Percentiles rank a stretch among this genome's conserved stretches.
Evolutionary conservation across 2,888 invertebrate species (phyloP).

Genomic region (Chaitophorus viminalis): DNA sequence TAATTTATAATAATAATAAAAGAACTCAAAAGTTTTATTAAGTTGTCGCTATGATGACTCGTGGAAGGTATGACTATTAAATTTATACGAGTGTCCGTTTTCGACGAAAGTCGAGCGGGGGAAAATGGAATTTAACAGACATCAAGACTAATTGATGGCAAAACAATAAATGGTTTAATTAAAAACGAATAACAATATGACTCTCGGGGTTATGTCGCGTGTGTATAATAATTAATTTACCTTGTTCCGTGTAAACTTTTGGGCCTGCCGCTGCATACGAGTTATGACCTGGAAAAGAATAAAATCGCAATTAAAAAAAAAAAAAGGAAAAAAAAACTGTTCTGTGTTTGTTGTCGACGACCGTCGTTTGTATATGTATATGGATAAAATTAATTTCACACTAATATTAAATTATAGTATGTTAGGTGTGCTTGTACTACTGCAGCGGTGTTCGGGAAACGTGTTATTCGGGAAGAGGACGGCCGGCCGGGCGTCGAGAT

Average conservation of each 20-base stretch:
- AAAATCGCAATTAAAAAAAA: not conserved
- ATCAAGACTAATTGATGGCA: slow-evolving; percentile 11
- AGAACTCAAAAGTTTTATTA: not conserved
- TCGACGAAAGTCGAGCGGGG: not conserved
- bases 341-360: too few relatives aligned
- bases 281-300: slow-evolving; percentile 32
- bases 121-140: not conserved
- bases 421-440: too few relatives aligned
- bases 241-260: slow-evolving; percentile 17
- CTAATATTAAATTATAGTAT: not conserved
- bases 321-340: too few relatives aligned
- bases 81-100: not conserved
- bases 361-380: too few relatives aligned
- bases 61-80: not conserved
- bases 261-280: not conserved
- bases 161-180: slow-evolving; percentile 19
- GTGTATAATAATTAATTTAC: slow-evolving; percentile 13
- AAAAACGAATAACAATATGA: slow-evolving; percentile 2
- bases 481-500: not conserved
- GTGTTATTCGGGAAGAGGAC: slow-evolving; percentile 8
- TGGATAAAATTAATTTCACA: too few relatives aligned
- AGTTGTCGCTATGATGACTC: not conserved
- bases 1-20: not conserved
- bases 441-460: not conserved
- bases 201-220: not conserved